Base-by-base conservation (phyloP, 2,888 invertebrate genomes). In the Lacanobia wlatinum region DNA sequence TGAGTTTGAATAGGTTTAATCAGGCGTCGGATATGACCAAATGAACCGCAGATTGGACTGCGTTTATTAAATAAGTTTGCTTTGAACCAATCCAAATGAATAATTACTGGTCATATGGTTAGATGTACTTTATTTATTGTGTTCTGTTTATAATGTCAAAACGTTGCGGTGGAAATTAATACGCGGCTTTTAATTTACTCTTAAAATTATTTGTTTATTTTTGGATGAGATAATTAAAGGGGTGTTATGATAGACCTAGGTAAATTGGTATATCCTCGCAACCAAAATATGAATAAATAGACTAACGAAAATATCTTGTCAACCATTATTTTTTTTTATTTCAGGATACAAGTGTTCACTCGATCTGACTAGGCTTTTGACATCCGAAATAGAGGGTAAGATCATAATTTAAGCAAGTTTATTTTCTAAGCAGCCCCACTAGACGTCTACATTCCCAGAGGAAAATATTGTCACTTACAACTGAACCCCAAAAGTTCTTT, bases 61-160 rank as follows among this genome's bases (percentile, higher is more conserved):
- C 79, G 83, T 83, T 80, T 88, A 85, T 87, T 85, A 83, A 87
- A 88, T 83, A 80, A 84, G 82, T 88, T 89, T 86, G 85, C 82
- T 86, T 87, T 89, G 82, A 84, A 86, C 81, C 81, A 84, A 85
- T 86, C 66, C 80, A 82, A 88, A 84, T 85, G 84, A 85, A 87
- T 87, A 81, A 87, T 84, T 86, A 76, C 80, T 75, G 80, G 83
- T 62, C 62, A 76, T 72, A 76, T 48, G 62, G 78, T 82, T 84
- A 76, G 65, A 70, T 52, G 34, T 70, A 63, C 46, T 38, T 72
- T 68, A 75, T 83, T 78, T 65, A 74, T 68, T 63, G 63, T 66
- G 48, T 66, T 74, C 38, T 78, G 40, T 76, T 73, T 65, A 75
- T 74, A n/a, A 72, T 65, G 62, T 40, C 65, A 53, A 60, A 70